A percentile compares a stretch with the other conserved stretches of the same genome.
Evolutionary conservation across 2,797 vertebrate genomes (phyloP).

Genomic region (Poecilia picta): DNA sequence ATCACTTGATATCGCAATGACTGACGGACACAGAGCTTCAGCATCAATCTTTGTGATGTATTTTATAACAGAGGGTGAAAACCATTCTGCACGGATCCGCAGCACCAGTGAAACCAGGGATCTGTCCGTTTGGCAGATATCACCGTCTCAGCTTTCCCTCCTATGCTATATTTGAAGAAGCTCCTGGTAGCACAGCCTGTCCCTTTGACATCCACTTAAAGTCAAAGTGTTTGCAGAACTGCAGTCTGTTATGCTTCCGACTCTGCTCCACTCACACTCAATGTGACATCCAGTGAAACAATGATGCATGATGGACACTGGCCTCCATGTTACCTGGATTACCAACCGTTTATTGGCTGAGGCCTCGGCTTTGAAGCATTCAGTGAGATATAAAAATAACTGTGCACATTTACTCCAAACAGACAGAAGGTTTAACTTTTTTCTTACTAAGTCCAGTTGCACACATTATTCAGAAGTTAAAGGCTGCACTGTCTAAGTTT

Average conservation of each 20-base stretch:
- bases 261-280: neutral
- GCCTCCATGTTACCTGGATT: neutral
- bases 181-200: slow-evolving; percentile 38
- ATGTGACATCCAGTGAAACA: slow-evolving; percentile 11
- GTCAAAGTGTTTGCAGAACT: slow-evolving; percentile 51
- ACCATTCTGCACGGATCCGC: slow-evolving; percentile 18
- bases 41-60: slow-evolving; percentile 22
- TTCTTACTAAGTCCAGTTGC: neutral
- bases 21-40: slow-evolving; percentile 1
- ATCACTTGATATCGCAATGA: neutral
- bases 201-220: slow-evolving; percentile 57
- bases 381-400: neutral
- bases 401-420: neutral
- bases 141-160: slow-evolving; percentile 32
- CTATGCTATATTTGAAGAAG: slow-evolving; percentile 41
- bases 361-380: neutral
- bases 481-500: too few species aligned
- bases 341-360: neutral
- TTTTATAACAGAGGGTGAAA: neutral
- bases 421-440: neutral
- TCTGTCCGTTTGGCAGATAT: slow-evolving; percentile 28
- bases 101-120: slow-evolving; percentile 4
- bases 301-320: slow-evolving; percentile 8
- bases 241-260: slow-evolving; percentile 32
- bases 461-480: too few species aligned